phyloP scores from a whole-genome alignment of 2,113 vertebrate species.

The Rhinolophus sinicus region DNA sequence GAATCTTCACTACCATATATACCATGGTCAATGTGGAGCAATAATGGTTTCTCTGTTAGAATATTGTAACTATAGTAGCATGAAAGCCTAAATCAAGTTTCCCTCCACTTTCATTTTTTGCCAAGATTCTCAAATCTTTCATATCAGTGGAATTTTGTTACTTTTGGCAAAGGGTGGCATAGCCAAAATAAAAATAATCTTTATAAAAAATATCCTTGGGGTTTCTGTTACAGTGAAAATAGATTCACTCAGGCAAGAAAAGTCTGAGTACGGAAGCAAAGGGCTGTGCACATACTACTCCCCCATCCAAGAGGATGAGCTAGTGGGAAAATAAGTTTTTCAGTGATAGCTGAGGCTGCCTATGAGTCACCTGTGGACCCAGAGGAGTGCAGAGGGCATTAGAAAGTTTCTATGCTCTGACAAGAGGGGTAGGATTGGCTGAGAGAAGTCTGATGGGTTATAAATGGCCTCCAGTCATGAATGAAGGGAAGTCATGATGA shows the following conservation, averaged over 20 bases:
- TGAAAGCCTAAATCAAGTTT: not conserved
- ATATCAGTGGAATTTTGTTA: constrained; percentile 5
- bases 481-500: not conserved
- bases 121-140: not conserved
- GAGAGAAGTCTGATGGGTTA: not conserved
- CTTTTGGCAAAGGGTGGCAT: not conserved
- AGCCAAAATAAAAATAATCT: not conserved
- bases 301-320: not conserved
- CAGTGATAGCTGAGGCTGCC: not conserved
- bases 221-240: not conserved
- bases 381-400: not conserved
- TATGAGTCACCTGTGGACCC: not conserved
- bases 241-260: not conserved
- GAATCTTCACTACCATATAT: not conserved
- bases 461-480: not conserved
- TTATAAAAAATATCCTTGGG: not conserved
- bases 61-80: too few relatives aligned
- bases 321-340: not conserved
- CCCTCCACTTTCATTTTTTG: not conserved
- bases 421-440: not conserved
- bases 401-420: not conserved
- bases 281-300: not conserved
- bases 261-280: not conserved
- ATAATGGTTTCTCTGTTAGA: not conserved
- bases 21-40: not conserved